Evolutionary conservation across 2,113 vertebrate genomes (phyloP).

Genomic region (Callorhinus ursinus): DNA sequence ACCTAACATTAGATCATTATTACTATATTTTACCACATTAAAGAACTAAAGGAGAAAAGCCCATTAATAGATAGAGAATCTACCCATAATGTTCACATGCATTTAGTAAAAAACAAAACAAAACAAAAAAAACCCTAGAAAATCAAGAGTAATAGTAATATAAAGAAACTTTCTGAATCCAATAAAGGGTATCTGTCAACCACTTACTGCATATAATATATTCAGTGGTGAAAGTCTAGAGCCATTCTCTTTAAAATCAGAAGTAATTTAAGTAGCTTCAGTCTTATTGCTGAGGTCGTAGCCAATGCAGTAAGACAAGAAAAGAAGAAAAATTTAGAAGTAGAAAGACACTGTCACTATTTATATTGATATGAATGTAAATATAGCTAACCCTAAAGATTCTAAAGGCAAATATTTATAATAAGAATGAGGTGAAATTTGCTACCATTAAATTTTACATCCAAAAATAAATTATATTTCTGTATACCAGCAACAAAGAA

Average conservation of each 20-base stretch:
- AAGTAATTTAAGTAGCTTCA: not conserved
- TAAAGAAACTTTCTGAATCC: not conserved
- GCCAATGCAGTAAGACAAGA: not conserved
- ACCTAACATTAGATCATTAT: not conserved
- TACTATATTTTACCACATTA: not conserved
- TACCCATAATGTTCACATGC: not conserved
- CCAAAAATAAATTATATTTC: not conserved
- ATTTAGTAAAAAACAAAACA: not conserved
- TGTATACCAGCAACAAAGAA: not conserved
- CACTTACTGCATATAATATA: not conserved
- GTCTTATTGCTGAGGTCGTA: not conserved
- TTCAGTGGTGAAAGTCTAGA: not conserved
- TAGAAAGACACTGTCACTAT: not conserved
- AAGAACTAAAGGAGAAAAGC: not conserved
- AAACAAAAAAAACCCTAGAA: not conserved
- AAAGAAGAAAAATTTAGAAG: constrained; percentile 4
- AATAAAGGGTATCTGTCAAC: not conserved
- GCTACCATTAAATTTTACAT: not conserved
- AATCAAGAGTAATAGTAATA: not conserved
- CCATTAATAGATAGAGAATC: not conserved
- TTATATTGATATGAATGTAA: not conserved
- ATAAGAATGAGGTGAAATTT: not conserved
- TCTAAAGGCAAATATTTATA: not conserved
- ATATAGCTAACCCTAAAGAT: not conserved
- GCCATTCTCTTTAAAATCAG: not conserved